phyloP scores from a whole-genome alignment of 2,888 invertebrate species.

The Anthrax anthrax region DNA sequence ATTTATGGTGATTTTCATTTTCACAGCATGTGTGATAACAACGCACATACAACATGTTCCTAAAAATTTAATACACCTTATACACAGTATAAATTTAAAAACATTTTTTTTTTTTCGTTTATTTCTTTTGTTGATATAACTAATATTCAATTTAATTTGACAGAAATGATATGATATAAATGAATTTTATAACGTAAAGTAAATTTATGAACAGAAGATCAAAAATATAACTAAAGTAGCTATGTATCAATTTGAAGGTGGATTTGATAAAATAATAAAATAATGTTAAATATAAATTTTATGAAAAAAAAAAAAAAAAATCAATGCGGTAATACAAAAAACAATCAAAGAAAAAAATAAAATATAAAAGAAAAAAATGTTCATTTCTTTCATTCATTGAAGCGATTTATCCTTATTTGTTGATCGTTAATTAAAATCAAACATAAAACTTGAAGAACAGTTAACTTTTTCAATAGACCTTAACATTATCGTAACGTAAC shows the following conservation, averaged over 20 bases:
- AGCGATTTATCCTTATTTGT: not conserved
- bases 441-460: not conserved
- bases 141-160: not conserved
- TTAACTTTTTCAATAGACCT: not conserved
- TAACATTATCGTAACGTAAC: not conserved
- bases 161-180: not conserved
- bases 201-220: no score
- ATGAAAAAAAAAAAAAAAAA: no score
- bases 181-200: no score
- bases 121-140: not conserved
- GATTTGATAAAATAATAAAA: no score
- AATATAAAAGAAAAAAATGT: not conserved
- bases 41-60: no score
- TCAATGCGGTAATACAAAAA: not conserved
- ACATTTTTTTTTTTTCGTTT: no score
- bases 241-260: no score
- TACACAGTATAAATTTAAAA: no score
- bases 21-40: not conserved
- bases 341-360: not conserved
- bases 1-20: not conserved
- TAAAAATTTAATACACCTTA: no score
- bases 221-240: no score
- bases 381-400: not conserved
- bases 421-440: not conserved
- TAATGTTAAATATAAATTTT: no score